phyloP scores from a whole-genome alignment of 2,888 invertebrate species.

The Aphodius granarius region DNA sequence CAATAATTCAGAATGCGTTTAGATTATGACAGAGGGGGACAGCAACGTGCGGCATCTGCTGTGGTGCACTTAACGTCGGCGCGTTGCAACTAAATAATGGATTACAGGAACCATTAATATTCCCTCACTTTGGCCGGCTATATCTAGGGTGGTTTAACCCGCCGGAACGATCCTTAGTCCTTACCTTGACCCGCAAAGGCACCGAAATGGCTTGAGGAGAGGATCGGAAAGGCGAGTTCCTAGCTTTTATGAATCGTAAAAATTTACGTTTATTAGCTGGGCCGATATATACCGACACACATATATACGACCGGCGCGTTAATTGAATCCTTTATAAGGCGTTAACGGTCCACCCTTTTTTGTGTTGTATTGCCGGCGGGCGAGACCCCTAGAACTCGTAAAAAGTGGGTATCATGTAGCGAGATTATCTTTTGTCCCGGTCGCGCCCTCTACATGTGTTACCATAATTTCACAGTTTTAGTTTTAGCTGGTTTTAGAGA shows the following conservation, averaged over 20 bases:
- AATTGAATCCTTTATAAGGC: slow-evolving; percentile 23
- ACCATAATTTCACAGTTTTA: neutral
- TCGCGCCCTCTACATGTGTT: neutral
- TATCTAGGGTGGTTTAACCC: neutral
- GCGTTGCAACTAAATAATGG: neutral
- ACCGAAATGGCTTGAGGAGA: neutral
- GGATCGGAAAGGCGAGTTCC: slow-evolving; percentile 4
- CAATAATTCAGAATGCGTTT: too few species aligned
- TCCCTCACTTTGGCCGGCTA: neutral
- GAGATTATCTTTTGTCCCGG: neutral
- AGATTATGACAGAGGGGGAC: too few species aligned
- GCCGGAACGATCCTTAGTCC: neutral
- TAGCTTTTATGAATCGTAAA: slow-evolving; percentile 7
- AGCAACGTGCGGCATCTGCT: neutral
- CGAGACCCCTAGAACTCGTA: neutral
- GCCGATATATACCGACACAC: neutral
- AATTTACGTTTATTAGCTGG: slow-evolving; percentile 6
- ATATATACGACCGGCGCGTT: slow-evolving; percentile 11
- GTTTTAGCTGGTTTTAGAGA: neutral
- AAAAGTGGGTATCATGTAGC: neutral
- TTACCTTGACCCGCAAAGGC: neutral
- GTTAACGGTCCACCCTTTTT: slow-evolving; percentile 11
- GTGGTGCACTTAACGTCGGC: neutral
- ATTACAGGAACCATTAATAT: neutral
- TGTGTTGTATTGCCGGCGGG: neutral